Percentiles rank a stretch among this genome's conserved stretches.
Conservation (phyloP, 2,113 vertebrate species). For the Hypocryptadius cinnamomeus region DNA sequence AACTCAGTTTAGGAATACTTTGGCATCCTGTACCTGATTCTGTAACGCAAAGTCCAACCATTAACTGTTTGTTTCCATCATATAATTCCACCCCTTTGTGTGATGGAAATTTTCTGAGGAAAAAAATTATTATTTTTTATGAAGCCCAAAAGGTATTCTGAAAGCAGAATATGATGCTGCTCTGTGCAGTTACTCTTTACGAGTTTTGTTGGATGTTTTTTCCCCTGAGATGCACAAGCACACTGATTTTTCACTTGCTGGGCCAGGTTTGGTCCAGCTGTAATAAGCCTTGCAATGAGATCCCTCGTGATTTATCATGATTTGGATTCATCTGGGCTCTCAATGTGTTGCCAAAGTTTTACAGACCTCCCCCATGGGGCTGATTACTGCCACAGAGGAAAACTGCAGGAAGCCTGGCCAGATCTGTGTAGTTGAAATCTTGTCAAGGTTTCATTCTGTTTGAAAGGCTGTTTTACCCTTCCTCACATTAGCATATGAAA, state of each 20-base stretch:
- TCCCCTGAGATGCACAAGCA: not conserved
- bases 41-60: not conserved
- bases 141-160: not conserved
- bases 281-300: not conserved
- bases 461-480: not conserved
- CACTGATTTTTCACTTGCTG: slow-evolving; percentile 16
- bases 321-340: not conserved
- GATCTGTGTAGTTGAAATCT: not conserved
- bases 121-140: not conserved
- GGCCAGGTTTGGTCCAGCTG: not conserved
- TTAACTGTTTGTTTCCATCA: not conserved
- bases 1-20: not conserved
- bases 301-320: not conserved
- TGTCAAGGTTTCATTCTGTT: not conserved
- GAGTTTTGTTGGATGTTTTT: not conserved
- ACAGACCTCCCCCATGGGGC: not conserved
- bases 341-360: not conserved
- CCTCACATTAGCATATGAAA: not conserved
- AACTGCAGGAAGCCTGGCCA: not conserved
- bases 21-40: not conserved
- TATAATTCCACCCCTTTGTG: not conserved
- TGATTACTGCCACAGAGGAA: not conserved
- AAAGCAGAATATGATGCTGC: not conserved
- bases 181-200: not conserved
- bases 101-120: not conserved